phyloP scores from a whole-genome alignment of 2,113 vertebrate genomes.

The Dendrocopos noguchii region DNA sequence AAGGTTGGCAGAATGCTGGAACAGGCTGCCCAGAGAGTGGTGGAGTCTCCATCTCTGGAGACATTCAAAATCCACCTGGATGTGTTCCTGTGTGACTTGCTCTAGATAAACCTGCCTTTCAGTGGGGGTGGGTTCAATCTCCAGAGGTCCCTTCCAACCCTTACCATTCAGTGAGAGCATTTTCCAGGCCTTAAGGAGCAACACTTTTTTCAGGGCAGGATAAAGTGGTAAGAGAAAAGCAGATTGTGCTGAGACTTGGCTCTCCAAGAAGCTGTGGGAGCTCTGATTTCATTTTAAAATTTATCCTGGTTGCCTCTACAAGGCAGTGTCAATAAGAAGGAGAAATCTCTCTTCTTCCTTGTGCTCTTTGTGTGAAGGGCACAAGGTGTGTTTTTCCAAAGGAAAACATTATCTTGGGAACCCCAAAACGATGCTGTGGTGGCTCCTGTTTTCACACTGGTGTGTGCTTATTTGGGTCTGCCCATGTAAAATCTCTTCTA shows the following conservation, averaged over 20 bases:
- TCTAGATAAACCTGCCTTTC: no score
- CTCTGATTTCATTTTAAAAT: neutral
- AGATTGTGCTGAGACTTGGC: neutral
- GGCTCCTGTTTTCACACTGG: fast-evolving
- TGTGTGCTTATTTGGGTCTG: neutral
- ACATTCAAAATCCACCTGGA: no score
- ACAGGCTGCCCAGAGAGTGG: no score
- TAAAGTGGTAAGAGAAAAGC: neutral
- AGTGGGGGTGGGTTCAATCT: no score
- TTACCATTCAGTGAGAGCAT: neutral
- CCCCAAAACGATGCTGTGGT: neutral
- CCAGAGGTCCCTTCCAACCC: no score
- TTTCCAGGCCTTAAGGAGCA: neutral
- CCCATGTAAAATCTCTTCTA: neutral
- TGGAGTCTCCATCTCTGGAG: no score
- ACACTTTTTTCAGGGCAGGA: no score
- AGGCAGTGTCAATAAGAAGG: fast-evolving
- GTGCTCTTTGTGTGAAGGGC: neutral
- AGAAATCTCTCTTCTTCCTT: neutral
- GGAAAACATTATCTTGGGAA: neutral
- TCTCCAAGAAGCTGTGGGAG: neutral
- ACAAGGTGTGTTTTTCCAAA: neutral
- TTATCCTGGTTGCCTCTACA: neutral
- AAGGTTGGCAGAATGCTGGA: no score
- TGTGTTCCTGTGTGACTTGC: no score